Percentiles rank a stretch among this genome's conserved stretches.
Conservation (phyloP, 2,113 vertebrate species). For the Mesoclemmys tuberculata region DNA sequence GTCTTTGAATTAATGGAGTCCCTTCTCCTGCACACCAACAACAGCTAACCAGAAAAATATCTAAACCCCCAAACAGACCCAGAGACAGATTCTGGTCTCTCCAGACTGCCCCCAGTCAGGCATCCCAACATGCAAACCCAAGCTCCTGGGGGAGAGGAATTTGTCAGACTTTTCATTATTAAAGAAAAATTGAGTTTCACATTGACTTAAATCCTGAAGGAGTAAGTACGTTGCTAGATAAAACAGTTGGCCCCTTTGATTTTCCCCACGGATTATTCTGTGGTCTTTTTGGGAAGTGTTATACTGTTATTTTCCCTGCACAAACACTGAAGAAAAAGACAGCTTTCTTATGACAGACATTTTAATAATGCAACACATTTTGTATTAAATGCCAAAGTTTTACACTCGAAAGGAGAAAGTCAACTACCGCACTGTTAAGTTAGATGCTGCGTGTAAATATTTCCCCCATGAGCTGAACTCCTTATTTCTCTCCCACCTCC, state of each 20-base stretch:
- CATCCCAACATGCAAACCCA: slow-evolving; percentile 5
- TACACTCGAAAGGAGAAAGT: background rate
- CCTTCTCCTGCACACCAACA: background rate
- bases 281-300: background rate
- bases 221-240: background rate
- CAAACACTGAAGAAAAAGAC: background rate
- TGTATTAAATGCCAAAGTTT: background rate
- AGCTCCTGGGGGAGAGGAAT: background rate
- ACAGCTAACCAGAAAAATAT: slow-evolving; percentile 37
- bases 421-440: background rate
- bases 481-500: background rate
- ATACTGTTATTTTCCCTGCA: background rate
- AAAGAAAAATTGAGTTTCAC: slow-evolving; percentile 28
- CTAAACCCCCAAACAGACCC: slow-evolving; percentile 33
- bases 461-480: background rate
- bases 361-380: background rate
- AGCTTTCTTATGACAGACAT: background rate
- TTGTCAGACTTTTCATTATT: background rate
- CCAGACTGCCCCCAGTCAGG: slow-evolving; percentile 7
- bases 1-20: background rate
- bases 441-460: background rate
- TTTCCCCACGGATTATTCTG: background rate
- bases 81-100: slow-evolving; percentile 40
- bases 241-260: background rate
- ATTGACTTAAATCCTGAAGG: background rate